phyloP scores from a whole-genome alignment of 2,888 invertebrate species.

The Oligia latruncula region DNA sequence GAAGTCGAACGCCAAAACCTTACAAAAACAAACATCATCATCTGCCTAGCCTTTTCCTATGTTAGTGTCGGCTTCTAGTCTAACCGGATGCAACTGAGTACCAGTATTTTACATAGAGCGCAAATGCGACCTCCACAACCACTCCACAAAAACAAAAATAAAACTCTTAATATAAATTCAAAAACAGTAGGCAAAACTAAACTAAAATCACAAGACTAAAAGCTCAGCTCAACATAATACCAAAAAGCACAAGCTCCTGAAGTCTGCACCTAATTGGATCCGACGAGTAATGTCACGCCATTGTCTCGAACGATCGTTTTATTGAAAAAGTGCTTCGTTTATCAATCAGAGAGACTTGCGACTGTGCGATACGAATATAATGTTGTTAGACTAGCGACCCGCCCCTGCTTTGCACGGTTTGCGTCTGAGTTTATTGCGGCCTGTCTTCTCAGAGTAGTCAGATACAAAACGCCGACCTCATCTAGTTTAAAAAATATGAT shows the following conservation, averaged over 20 bases:
- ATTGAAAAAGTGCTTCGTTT: constrained; percentile 33
- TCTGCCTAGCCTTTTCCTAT: no score
- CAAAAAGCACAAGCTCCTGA: constrained; percentile 4
- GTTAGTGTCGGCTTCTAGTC: no score
- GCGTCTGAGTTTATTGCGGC: no score
- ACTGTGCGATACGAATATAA: background rate
- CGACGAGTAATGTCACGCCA: constrained; percentile 12
- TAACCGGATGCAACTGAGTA: no score
- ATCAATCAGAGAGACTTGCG: background rate
- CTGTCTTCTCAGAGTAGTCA: no score
- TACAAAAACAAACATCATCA: background rate
- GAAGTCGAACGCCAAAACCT: background rate
- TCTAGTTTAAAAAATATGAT: no score
- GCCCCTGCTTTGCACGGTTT: no score
- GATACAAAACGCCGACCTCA: no score
- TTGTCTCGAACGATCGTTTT: constrained; percentile 21
- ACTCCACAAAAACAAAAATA: no score
- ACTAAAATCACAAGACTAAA: background rate
- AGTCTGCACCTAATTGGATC: constrained; percentile 20
- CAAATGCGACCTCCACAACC: no score
- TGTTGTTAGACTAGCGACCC: no score
- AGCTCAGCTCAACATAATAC: background rate
- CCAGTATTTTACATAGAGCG: no score
- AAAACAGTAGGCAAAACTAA: background rate
- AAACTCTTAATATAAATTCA: background rate